phyloP scores from a whole-genome alignment of 1,140 invertebrate genomes.

The Cyclina sinensis region DNA sequence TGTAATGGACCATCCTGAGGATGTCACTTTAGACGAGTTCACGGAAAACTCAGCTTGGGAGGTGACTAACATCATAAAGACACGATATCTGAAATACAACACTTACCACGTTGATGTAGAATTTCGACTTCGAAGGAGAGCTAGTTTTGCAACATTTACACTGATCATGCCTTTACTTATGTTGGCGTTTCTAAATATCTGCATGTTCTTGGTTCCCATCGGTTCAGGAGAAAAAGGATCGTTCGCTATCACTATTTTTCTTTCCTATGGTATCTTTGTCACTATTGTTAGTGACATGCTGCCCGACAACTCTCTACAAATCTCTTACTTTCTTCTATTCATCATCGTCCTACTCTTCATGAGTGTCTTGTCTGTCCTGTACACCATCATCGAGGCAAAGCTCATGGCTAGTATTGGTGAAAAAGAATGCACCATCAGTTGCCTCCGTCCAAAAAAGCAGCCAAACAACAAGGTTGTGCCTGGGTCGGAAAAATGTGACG shows the following conservation, averaged over 20 bases:
- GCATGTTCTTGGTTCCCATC: slow-evolving; percentile 48
- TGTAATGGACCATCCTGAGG: background rate
- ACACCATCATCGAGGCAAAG: slow-evolving; percentile 39
- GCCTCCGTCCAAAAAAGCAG: background rate
- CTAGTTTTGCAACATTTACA: slow-evolving; percentile 36
- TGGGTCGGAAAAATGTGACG: background rate
- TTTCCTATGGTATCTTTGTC: slow-evolving; percentile 56
- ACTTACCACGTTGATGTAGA: slow-evolving; percentile 1
- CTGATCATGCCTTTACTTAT: slow-evolving; percentile 38
- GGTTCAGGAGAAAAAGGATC: slow-evolving; percentile 53
- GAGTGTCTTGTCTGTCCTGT: slow-evolving; percentile 45
- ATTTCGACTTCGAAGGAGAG: slow-evolving; percentile 11
- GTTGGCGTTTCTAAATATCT: slow-evolving; percentile 46
- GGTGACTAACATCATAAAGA: background rate
- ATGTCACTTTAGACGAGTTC: background rate
- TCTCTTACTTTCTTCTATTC: slow-evolving; percentile 43
- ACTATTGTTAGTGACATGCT: slow-evolving; percentile 26
- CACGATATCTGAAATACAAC: background rate
- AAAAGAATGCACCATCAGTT: slow-evolving; percentile 1
- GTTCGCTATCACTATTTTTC: slow-evolving; percentile 54
- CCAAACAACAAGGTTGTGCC: background rate
- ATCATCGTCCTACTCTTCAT: slow-evolving; percentile 37
- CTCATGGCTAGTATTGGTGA: background rate
- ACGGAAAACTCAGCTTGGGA: slow-evolving; percentile 45
- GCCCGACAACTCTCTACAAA: slow-evolving; percentile 50